Base-by-base conservation (phyloP, 2,113 vertebrate species). In the Apistogramma diplotaenia region DNA sequence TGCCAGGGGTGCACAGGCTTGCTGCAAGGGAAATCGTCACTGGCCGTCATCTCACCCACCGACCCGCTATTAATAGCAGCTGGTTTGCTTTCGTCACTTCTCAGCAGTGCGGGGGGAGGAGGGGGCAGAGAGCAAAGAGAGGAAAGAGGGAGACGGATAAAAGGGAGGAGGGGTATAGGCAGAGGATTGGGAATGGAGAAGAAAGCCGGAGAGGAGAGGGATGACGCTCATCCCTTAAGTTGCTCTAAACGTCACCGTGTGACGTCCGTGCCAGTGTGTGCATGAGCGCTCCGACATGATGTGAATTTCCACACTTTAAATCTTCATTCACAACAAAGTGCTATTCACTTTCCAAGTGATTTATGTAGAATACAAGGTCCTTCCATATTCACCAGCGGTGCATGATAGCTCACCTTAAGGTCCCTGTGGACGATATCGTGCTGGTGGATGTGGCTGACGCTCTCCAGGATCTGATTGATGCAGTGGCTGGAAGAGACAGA, bases 391-490 rank as follows among this genome's bases (percentile, higher is more conserved):
- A 23, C 12, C 57, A 21, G 35, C 8, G 31, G 21, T 55, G 37
- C 55, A 25, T 43, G 59, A 89, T 74, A 58, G 90, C 95, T 96
- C 97, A 99, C 98, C 98, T 99, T 99, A 90, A 99, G 97, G 94
- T 99, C 98, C 90, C 98, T 94, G 95, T 99, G 98, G 87, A 99
- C 98, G 35, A 99, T 99, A 94, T 99, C 98, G 90, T 99, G 98
- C 95, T 99, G 97, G 96, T 99, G 98, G 95, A 99, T 99, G 95
- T 99, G 98, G 93, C 97, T 97, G 93, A 99, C 97, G 78, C 98
- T 99, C 95, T 99, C 98, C 95, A 99, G 95, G 95, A 99, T 99
- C 96, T 99, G 98, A 95, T 98, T 98, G 96, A 99, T 99, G 95
- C 98, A 99, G 94, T 99, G 98, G 94, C 98, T 99, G 95, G 6